Conservation (phyloP, 2,113 vertebrate species). For the Ophiodon elongatus region DNA sequence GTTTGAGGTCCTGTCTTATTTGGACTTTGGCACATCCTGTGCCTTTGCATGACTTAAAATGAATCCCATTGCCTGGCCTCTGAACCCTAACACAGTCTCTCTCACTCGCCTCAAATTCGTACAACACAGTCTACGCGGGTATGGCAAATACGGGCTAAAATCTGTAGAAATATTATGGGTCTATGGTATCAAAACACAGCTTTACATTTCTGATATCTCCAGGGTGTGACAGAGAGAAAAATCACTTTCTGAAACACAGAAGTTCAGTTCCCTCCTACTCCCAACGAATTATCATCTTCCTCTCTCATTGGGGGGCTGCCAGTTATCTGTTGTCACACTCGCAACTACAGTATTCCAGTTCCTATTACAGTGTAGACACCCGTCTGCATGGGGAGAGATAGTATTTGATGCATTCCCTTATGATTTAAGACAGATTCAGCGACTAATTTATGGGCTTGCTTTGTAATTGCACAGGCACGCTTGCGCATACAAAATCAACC, state of each 20-base stretch:
- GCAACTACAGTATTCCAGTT: conserved; percentile 43
- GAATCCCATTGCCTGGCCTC: conserved; percentile 45
- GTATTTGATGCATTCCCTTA: conserved; percentile 67
- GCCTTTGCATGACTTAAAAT: conserved; percentile 49
- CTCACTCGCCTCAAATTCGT: conserved; percentile 2
- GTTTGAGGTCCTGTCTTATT: conserved; percentile 70
- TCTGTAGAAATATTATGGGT: conserved; percentile 15
- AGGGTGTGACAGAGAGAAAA: conserved; percentile 23
- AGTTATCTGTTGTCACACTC: conserved; percentile 62
- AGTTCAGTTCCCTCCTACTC: conserved; percentile 38
- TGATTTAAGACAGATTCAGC: conserved; percentile 72
- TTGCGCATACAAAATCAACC: conserved; percentile 57
- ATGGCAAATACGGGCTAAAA: not conserved
- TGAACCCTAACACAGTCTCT: conserved; percentile 14
- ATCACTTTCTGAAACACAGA: conserved; percentile 43
- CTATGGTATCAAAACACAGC: conserved; percentile 23
- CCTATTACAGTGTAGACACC: conserved; percentile 46
- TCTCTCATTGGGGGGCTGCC: conserved; percentile 45
- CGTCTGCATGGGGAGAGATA: conserved; percentile 46
- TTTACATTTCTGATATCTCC: conserved; percentile 26
- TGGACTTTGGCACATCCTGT: conserved; percentile 67
- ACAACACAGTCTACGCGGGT: not conserved
- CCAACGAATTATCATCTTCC: conserved; percentile 35
- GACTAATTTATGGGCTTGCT: conserved; percentile 73
- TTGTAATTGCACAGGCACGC: conserved; percentile 70